Base-by-base conservation (phyloP, 35 echinoderm and acorn worm species). In the Eucidaris tribuloides region DNA sequence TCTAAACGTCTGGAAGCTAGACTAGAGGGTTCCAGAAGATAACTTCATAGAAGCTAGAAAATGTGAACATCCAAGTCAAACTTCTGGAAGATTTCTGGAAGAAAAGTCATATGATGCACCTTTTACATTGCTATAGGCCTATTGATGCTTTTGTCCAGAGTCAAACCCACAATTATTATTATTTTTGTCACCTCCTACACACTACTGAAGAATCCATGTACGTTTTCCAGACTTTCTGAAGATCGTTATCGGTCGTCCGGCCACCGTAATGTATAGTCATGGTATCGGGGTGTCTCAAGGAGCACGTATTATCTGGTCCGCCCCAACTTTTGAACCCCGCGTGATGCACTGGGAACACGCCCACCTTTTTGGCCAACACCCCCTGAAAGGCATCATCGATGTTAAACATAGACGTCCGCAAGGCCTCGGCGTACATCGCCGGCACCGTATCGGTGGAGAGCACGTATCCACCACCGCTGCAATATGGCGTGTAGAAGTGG, bases 351-450 rank as follows among this genome's bases (percentile, higher is more conserved):
- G 88, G 88, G 33, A 39, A 13, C 3, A 91, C 81, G 5, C 43
- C 81, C 2, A 85, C 32, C 61, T 68, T 55, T 34, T 78, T 65
- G 1, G 88, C 48, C 18, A 91, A 18, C 27, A 91, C 84, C 34
- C 88, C 88, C 23, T 84, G 81, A 42, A 57, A 91, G 32, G 80
- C 88, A 62, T 91, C 88, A 42, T 80, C 71, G 40, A 91, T 72
- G 32, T 70, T 49, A 37, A 91, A 78, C 2, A 91, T 18, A 27
- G 88, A 71, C 17, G 88, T 91, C 30, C 32, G 0, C 19, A 91
- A 57, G 0, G 88, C 56, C 32, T 37, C 37, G 25, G 43, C 45
- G 68, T 85, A 91, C 57, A 91, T 61, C 17, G 82, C 81, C 0
- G 71, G 70, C 14, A 85, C 36, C 9, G 84, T 60, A 29, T 84